Conservation (phyloP, 2,797 vertebrate species). For the Lagodon rhomboides region DNA sequence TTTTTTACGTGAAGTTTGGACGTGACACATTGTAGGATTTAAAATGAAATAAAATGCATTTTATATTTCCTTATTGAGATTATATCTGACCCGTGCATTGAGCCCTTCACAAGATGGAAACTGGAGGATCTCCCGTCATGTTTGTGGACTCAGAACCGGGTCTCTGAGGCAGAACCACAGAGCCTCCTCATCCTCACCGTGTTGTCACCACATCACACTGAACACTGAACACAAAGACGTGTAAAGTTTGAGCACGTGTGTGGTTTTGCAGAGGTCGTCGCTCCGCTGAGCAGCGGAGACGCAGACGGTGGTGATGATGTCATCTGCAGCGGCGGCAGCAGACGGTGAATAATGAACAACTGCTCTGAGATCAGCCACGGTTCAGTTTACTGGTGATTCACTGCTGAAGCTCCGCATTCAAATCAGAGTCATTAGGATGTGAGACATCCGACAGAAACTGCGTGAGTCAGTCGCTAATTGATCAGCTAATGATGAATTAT, state of each 20-base stretch:
- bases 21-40: no score
- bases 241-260: neutral
- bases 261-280: neutral
- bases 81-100: no score
- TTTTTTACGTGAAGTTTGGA: no score
- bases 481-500: conserved; percentile 6
- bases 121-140: no score
- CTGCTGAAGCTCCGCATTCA: neutral
- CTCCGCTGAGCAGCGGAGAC: neutral
- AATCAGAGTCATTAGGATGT: conserved; percentile 4
- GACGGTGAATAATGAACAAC: conserved; percentile 26
- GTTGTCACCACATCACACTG: no score
- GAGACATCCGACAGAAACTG: neutral
- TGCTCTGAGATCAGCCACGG: conserved; percentile 28
- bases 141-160: no score
- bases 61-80: no score
- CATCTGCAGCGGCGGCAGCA: conserved; percentile 10
- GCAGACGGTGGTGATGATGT: neutral
- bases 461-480: conserved; percentile 27
- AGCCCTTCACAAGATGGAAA: no score
- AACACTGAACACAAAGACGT: no score
- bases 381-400: conserved; percentile 28
- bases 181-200: no score
- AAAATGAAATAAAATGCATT: no score
- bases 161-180: no score